Conservation (phyloP, 2,888 invertebrate genomes). For the Ennomos fuscantarius region DNA sequence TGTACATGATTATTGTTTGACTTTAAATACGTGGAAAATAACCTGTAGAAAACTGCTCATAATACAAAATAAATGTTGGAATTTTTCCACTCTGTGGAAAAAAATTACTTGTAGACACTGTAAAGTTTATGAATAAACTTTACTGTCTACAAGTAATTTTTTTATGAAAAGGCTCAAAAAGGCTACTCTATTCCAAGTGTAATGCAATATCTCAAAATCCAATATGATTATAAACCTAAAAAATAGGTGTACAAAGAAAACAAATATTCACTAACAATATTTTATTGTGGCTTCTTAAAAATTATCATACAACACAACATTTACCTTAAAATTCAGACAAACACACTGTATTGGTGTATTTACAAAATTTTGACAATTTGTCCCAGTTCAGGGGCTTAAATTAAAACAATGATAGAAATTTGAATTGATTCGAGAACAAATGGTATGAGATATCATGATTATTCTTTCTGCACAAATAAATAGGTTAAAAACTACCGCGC, state of each 20-base stretch:
- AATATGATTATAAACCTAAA: neutral
- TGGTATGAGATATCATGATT: constrained; percentile 53
- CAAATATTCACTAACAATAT: constrained; percentile 65
- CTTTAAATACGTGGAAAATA: too few species aligned
- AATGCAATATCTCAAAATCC: too few species aligned
- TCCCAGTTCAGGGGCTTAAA: neutral
- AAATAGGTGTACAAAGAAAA: constrained; percentile 36
- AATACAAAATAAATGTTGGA: too few species aligned
- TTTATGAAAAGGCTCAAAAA: too few species aligned
- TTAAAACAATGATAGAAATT: constrained; percentile 34
- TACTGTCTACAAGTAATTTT: too few species aligned
- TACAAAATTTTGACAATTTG: constrained; percentile 38
- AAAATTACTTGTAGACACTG: too few species aligned
- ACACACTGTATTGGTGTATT: constrained; percentile 37
- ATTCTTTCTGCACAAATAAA: constrained; percentile 65
- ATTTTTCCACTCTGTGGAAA: too few species aligned
- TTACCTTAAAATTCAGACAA: constrained; percentile 45
- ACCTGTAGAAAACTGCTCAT: too few species aligned
- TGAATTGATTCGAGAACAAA: constrained; percentile 38
- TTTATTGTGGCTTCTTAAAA: constrained; percentile 71
- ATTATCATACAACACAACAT: constrained; percentile 66
- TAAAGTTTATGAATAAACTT: too few species aligned
- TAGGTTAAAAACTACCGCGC: constrained; percentile 52
- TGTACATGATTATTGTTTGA: too few species aligned
- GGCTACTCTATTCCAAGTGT: too few species aligned